Conservation (phyloP, 2,797 vertebrate genomes). For the Poeciliopsis infans region DNA sequence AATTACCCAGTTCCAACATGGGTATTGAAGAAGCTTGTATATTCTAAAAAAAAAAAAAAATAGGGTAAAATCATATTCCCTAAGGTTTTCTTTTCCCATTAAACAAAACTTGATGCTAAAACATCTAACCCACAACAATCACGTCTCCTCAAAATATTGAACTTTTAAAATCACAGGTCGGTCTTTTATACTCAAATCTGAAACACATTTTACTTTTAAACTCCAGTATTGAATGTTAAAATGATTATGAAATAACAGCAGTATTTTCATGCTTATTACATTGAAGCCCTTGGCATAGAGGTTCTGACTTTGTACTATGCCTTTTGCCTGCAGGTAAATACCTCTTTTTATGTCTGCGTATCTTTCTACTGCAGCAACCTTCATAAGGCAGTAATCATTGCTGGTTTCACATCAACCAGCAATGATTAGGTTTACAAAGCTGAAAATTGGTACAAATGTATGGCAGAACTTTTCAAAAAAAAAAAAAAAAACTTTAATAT, state of each 20-base stretch:
- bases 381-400: neutral
- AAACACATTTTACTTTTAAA: neutral
- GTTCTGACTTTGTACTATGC: neutral
- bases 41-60: neutral
- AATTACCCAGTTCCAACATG: neutral
- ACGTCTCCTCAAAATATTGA: neutral
- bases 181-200: neutral
- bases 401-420: neutral
- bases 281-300: neutral
- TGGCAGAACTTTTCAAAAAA: neutral
- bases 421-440: neutral
- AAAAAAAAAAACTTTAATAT: neutral
- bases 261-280: neutral
- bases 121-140: constrained; percentile 2
- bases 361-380: neutral
- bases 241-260: neutral
- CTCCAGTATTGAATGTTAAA: neutral
- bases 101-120: neutral
- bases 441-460: neutral
- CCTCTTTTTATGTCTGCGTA: neutral
- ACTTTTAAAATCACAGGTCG: neutral
- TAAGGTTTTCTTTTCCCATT: neutral
- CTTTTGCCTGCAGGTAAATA: too few species aligned
- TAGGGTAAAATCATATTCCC: neutral
- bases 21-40: neutral